phyloP scores from a whole-genome alignment of 2,888 invertebrate species.

The Boloria selene region DNA sequence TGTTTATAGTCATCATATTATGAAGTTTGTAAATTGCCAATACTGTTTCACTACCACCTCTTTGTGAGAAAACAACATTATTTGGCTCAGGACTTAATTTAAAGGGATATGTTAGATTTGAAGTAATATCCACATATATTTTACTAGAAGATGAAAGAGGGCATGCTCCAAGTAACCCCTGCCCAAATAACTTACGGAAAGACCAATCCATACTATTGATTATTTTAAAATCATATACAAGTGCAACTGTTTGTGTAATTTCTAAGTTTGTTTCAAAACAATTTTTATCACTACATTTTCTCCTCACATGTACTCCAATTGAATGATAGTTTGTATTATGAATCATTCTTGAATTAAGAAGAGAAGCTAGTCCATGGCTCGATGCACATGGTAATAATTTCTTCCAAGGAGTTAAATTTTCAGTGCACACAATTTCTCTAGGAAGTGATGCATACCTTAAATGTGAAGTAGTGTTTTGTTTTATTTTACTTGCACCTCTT shows the following conservation, averaged over 20 bases:
- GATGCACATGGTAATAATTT: constrained; percentile 97
- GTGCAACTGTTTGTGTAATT: constrained; percentile 91
- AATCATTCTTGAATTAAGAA: constrained; percentile 94
- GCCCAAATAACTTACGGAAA: constrained; percentile 92
- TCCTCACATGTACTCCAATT: constrained; percentile 91
- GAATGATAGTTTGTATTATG: constrained; percentile 97
- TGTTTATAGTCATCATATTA: constrained; percentile 84
- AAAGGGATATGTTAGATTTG: constrained; percentile 84
- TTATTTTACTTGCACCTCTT: constrained; percentile 81
- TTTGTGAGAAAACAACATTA: constrained; percentile 79
- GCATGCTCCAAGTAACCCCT: constrained; percentile 91
- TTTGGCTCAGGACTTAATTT: constrained; percentile 85
- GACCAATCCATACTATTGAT: constrained; percentile 91
- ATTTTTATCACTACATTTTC: constrained; percentile 85
- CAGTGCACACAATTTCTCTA: constrained; percentile 98
- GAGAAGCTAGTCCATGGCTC: constrained; percentile 91
- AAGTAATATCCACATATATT: constrained; percentile 90
- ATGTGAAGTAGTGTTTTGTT: constrained; percentile 77
- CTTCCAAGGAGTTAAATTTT: constrained; percentile 99
- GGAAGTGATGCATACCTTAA: constrained; percentile 95
- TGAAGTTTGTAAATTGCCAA: constrained; percentile 88
- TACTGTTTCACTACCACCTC: constrained; percentile 86
- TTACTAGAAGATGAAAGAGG: constrained; percentile 89
- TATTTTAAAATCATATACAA: constrained; percentile 92
- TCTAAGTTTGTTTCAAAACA: constrained; percentile 87